Conservation (phyloP, 2,113 vertebrate genomes). For the Thinocorus orbignyianus region DNA sequence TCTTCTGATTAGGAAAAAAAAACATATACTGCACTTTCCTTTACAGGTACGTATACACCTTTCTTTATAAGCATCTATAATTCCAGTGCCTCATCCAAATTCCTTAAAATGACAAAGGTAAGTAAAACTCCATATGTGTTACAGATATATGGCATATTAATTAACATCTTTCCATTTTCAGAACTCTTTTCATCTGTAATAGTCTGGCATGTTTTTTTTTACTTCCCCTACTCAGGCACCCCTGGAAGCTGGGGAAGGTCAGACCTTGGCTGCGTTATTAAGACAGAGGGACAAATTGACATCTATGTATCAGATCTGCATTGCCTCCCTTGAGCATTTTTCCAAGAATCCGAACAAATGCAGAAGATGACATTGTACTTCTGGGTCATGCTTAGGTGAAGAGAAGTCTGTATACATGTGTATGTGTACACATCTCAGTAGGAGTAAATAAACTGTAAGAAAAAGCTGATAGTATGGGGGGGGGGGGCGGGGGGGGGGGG, state of each 20-base stretch:
- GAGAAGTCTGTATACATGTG: neutral
- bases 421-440: neutral
- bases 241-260: constrained; percentile 17
- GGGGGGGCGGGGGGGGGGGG: fast-evolving
- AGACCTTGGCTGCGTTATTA: constrained; percentile 5
- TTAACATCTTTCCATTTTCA: constrained; percentile 5
- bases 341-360: neutral
- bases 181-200: neutral
- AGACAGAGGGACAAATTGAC: constrained; percentile 19
- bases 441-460: neutral
- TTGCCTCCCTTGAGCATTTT: constrained; percentile 18
- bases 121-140: neutral
- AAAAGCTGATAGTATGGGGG: neutral
- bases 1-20: neutral
- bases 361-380: neutral
- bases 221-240: neutral
- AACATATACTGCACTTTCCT: neutral
- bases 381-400: neutral
- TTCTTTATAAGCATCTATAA: neutral
- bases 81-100: neutral
- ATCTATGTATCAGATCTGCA: neutral
- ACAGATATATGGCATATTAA: neutral
- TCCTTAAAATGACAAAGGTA: neutral
- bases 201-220: neutral
- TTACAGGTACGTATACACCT: neutral